phyloP scores from a whole-genome alignment of 2,888 invertebrate species.

The Tinea trinotella region DNA sequence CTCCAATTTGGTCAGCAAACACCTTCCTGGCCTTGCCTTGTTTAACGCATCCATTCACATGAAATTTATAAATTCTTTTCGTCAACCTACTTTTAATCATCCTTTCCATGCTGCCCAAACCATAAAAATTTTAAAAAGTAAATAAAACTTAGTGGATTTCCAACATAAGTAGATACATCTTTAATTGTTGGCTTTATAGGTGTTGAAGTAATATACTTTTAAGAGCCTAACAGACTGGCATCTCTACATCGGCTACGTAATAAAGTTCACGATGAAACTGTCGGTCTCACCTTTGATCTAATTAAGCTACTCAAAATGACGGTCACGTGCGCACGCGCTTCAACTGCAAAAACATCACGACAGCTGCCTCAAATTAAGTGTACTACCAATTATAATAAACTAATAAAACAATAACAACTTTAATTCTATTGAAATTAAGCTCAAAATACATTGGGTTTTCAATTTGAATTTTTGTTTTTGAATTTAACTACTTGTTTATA shows the following conservation, averaged over 20 bases:
- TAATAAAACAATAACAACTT: neutral
- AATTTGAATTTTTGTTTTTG: neutral
- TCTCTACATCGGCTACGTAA: neutral
- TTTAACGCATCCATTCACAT: no score
- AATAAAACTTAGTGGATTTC: no score
- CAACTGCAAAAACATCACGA: constrained; percentile 34
- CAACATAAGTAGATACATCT: no score
- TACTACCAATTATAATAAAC: constrained; percentile 11
- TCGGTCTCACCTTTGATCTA: constrained; percentile 50
- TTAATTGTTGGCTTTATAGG: no score
- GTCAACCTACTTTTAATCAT: no score
- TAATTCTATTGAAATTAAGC: neutral
- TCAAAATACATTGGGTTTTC: neutral
- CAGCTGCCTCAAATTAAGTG: constrained; percentile 15
- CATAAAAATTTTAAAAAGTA: no score
- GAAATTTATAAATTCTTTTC: no score
- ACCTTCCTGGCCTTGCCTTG: no score
- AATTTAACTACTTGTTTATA: neutral
- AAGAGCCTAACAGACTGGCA: no score
- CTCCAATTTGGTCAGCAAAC: no score
- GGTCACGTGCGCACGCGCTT: constrained; percentile 42
- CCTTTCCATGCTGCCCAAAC: no score
- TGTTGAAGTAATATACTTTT: no score
- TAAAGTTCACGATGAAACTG: constrained; percentile 14
- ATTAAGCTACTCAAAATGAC: constrained; percentile 48